A percentile compares a stretch with the other conserved stretches of the same genome.
Conservation (phyloP, 2,113 vertebrate species). For the Zeus faber region DNA sequence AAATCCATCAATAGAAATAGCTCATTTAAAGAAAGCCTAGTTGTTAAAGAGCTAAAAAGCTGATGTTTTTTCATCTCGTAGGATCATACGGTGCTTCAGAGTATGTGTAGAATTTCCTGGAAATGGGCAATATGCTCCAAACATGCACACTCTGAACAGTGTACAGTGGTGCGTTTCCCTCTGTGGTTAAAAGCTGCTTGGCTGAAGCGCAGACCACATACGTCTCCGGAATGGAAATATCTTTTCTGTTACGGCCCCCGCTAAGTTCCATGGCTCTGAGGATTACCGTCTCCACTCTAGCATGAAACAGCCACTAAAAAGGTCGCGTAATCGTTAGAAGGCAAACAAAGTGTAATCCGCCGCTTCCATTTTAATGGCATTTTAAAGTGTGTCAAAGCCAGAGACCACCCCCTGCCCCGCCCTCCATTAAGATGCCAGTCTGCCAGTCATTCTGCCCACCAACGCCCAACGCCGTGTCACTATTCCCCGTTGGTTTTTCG, state of each 20-base stretch:
- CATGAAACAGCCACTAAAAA: slow-evolving; percentile 56
- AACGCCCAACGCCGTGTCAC: slow-evolving; percentile 41
- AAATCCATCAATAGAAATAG: no score
- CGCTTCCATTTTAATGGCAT: slow-evolving; percentile 50
- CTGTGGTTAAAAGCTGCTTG: no score
- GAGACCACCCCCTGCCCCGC: slow-evolving; percentile 24
- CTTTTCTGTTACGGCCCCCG: slow-evolving; percentile 14
- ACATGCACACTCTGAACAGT: no score
- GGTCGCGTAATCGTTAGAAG: slow-evolving; percentile 56
- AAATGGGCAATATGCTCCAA: no score
- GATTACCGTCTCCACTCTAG: slow-evolving; percentile 50
- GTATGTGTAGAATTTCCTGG: no score
- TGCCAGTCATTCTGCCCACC: slow-evolving; percentile 38
- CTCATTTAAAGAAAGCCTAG: no score
- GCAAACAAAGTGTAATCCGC: slow-evolving; percentile 51
- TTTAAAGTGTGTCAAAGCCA: slow-evolving; percentile 55
- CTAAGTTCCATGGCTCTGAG: slow-evolving; percentile 47
- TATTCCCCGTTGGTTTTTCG: slow-evolving; percentile 62
- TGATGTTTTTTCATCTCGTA: no score
- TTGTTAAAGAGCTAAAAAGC: no score
- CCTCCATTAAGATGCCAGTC: slow-evolving; percentile 33
- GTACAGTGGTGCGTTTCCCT: no score
- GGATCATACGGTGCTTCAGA: no score
- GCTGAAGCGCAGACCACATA: slow-evolving; percentile 14
- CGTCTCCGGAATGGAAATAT: slow-evolving; percentile 48